A percentile compares a stretch with the other conserved stretches of the same genome.
Evolutionary conservation across 2,113 vertebrate genomes (phyloP).

Genomic region (Martes martes): DNA sequence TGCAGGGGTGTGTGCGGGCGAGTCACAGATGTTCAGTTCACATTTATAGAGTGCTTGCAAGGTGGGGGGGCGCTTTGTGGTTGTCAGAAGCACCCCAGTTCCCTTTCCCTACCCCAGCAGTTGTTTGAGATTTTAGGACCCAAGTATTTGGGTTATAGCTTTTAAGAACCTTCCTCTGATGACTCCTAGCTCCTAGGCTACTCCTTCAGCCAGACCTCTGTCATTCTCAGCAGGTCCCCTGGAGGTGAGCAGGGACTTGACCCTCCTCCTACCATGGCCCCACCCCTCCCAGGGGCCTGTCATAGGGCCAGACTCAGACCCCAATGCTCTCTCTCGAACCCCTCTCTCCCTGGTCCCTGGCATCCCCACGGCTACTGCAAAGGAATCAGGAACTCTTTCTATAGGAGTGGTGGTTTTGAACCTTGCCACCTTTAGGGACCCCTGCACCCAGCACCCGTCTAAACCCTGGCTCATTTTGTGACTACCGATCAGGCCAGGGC

Average conservation of each 20-base stretch:
- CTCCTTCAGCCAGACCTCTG: background rate
- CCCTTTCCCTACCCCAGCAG: background rate
- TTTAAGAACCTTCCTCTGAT: background rate
- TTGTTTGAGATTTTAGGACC: background rate
- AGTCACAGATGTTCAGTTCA: conserved; percentile 57
- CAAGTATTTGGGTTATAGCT: background rate
- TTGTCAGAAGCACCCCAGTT: background rate
- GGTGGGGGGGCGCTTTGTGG: background rate
- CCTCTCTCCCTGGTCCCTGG: background rate
- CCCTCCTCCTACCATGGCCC: accelerated
- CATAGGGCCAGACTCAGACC: background rate
- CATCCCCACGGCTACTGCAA: background rate
- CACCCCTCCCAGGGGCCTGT: background rate
- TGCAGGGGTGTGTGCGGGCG: conserved; percentile 63
- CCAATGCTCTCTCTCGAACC: background rate
- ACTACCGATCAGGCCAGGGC: background rate
- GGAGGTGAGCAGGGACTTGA: background rate
- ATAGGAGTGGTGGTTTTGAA: background rate
- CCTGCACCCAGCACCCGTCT: background rate
- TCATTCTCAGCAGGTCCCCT: background rate
- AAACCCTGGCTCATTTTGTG: background rate
- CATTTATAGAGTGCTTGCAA: conserved; percentile 39
- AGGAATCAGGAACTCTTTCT: background rate
- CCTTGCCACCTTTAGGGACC: background rate
- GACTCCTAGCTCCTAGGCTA: background rate